Percentiles rank a stretch among this genome's conserved stretches.
Conservation (phyloP, 2,888 invertebrate species). For the Parnassius apollo region DNA sequence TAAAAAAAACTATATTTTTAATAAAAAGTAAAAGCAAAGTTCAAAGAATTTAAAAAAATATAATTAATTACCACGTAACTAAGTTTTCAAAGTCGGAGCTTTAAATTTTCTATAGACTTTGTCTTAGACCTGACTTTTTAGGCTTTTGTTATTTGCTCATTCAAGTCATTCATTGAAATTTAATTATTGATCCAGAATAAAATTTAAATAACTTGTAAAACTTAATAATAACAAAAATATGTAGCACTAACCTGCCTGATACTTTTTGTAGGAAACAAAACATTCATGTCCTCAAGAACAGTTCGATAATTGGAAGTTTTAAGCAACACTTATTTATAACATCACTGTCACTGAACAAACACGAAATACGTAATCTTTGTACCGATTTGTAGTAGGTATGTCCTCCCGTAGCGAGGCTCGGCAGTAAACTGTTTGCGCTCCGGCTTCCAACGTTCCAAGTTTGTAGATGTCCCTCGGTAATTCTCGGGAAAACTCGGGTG, state of each 20-base stretch:
- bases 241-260: conserved; percentile 28
- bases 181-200: no score
- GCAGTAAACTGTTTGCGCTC: conserved; percentile 53
- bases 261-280: conserved; percentile 28
- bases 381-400: conserved; percentile 31
- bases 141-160: no score
- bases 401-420: conserved; percentile 40
- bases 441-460: conserved; percentile 45
- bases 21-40: no score
- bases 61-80: no score
- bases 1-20: no score
- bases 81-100: no score
- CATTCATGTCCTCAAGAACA: conserved; percentile 37
- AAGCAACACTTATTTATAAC: conserved; percentile 45
- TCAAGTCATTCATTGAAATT: no score
- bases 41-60: no score
- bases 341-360: conserved; percentile 47
- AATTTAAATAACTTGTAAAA: no score
- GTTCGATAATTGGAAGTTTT: conserved; percentile 40
- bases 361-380: conserved; percentile 29
- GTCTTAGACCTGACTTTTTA: no score
- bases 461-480: conserved; percentile 45
- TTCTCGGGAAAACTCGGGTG: conserved; percentile 46
- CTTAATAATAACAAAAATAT: no score
- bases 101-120: no score